Base-by-base conservation (phyloP, 2,113 vertebrate genomes). In the Rousettus leschenaultii region DNA sequence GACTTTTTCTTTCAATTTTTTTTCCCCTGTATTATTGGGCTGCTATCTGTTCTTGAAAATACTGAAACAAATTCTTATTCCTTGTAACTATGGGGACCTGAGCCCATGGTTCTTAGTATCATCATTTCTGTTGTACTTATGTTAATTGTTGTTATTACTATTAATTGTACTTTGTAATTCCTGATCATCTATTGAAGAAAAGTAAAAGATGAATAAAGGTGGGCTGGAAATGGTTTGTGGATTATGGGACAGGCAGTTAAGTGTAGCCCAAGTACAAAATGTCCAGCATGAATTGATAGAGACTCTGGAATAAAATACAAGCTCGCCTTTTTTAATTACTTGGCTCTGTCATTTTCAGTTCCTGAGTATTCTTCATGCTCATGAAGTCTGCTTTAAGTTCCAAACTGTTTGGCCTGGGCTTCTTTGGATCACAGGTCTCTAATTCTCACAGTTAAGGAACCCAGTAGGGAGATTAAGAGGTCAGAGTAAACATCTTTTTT, bases 91-190 rank as follows among this genome's bases (percentile, higher is more conserved):
- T 57, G 15, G 45, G 57, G 18, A 87, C 77, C 65, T 95, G 75
- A 57, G 18, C 33, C 63, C 55, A 85, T 80, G 53, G 78, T 83
- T 68, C 40, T 89, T 91, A 91, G 89, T 74, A 45, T 86, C 89
- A 96, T 94, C 89, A 92, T 92, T 92, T 94, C 70, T 82, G 35
- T 95, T 95, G 66, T 94, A n/a, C 19, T 91, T 90, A 26, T 83
- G 38, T 22, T 94, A 92, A 89, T 86, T 92, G 40, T 95, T 97
- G 79, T 90, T 95, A 87, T 95, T 95, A 85, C 86, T 96, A 95
- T 92, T 92, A 90, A 96, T 95, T 97, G 82, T 95, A 40, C 68
- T 85, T 97, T 71, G 12, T 95, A 97, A 96, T 97, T 80, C n/a
- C 77, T 94, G 55, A 84, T n/a, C 74, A 28, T 51, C 57, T 61